phyloP scores from a whole-genome alignment of 2,113 vertebrate genomes.

The Odontophorus gujanensis region DNA sequence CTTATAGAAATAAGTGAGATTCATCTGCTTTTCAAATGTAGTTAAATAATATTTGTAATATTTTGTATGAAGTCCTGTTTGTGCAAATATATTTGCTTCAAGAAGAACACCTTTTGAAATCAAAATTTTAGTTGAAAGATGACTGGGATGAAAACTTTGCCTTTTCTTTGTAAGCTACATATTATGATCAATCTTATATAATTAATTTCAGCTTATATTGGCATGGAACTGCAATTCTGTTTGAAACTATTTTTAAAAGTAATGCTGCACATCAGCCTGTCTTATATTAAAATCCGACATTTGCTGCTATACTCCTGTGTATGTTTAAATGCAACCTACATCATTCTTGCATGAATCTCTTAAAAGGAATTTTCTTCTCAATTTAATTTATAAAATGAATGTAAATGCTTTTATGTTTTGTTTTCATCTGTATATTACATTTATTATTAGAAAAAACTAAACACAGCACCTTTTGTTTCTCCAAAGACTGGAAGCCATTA shows the following conservation, averaged over 20 bases:
- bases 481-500: slow-evolving; percentile 70
- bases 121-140: background rate
- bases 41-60: background rate
- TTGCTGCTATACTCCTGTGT: background rate
- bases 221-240: background rate
- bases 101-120: background rate
- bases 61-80: background rate
- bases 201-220: background rate
- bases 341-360: background rate
- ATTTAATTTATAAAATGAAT: slow-evolving; percentile 47
- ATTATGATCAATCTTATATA: background rate
- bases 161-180: background rate
- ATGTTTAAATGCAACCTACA: background rate
- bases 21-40: rapidly evolving
- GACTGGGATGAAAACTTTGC: background rate
- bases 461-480: slow-evolving; percentile 71
- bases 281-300: background rate
- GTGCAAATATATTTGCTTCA: background rate
- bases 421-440: slow-evolving; percentile 51
- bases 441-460: slow-evolving; percentile 62
- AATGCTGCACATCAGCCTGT: background rate
- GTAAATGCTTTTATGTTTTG: slow-evolving; percentile 61
- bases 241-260: background rate
- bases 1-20: background rate
- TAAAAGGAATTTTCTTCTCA: slow-evolving; percentile 55